A percentile compares a stretch with the other conserved stretches of the same genome.
Conservation (phyloP, 2,113 vertebrate genomes). For the Trachemys scripta region DNA sequence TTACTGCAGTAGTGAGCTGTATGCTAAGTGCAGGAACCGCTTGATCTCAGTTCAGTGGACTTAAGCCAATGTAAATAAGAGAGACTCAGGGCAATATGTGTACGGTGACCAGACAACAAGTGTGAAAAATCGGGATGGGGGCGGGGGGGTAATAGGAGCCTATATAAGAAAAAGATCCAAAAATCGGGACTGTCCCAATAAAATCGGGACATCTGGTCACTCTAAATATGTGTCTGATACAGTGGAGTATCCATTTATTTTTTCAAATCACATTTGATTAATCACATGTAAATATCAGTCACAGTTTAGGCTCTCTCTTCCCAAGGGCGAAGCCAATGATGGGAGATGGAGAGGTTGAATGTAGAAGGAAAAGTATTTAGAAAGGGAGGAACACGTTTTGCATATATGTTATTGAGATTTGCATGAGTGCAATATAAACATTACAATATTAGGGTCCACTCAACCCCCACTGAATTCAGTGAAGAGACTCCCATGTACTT, state of each 20-base stretch:
- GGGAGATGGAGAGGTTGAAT: not conserved
- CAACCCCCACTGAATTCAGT: not conserved
- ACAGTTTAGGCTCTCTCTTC: not conserved
- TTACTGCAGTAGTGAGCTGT: not conserved
- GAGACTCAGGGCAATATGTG: not conserved
- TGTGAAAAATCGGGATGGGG: no score
- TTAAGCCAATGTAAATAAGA: not conserved
- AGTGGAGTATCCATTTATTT: not conserved
- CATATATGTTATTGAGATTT: not conserved
- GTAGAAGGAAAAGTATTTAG: not conserved
- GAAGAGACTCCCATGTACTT: not conserved
- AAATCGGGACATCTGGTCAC: no score
- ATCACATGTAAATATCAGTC: not conserved
- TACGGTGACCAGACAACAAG: no score
- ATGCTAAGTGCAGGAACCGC: not conserved
- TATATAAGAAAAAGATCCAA: no score
- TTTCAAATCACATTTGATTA: not conserved
- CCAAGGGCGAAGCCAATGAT: not conserved
- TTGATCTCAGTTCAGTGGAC: not conserved
- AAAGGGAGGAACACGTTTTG: not conserved
- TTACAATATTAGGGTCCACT: not conserved
- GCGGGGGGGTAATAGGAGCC: no score
- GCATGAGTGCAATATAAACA: not conserved
- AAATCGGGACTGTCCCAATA: no score
- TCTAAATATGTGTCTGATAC: not conserved